Evolutionary conservation across 2,888 invertebrate species (phyloP), one percentile per base, ranked within the genome.

Genomic region (Choristoneura rosaceana): DNA sequence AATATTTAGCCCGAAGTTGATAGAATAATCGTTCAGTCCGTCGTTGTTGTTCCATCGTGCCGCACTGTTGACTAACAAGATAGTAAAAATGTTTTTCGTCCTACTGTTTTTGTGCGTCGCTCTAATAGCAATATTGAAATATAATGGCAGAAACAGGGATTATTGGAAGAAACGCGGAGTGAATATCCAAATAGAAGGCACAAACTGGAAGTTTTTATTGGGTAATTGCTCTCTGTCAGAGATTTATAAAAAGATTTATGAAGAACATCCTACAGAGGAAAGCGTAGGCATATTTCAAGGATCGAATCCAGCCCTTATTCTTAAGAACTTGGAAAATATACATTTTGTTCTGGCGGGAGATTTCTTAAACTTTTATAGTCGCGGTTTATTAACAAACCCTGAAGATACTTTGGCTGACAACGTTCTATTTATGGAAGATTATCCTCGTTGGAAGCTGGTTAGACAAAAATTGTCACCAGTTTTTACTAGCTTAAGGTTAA

Each of bases 381-480:
- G 91, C 7, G 91, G 91, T 4, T 79, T 88, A 8, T 58, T 71
- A 0, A 74, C 79, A 0, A 90, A 88, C 68, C 70, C 83, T 3
- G 84, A 83, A 41, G 91, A 92, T 69, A 52, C 82, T 5, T 73
- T 92, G 43, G 84, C 86, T 4, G 84, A 91, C 60, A 91, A 88
- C 65, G 60, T 91, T 3, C 71, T 91, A 4, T 86, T 90, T 14
- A 87, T 84, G 25, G 83, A 87, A 47, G 82, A 92, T 33, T 89
- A 83, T 69, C 66, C 76, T 12, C 82, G 83, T 50, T 94, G 93
- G 94, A 89, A 88, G 75, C 76, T 90, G 0, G 69, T 93, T 0
- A 81, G 93, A 14, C 87, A 89, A 33, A 93, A 91, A 76, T 70
- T 93, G 3, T 82, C 91, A 1, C 90, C 92, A 2, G 82, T 89